These are phyloP conservation scores for Gymnosoma rotundatum DNA, from an alignment of 2,888 invertebrate species.

Conservation along the genomic window DNA sequence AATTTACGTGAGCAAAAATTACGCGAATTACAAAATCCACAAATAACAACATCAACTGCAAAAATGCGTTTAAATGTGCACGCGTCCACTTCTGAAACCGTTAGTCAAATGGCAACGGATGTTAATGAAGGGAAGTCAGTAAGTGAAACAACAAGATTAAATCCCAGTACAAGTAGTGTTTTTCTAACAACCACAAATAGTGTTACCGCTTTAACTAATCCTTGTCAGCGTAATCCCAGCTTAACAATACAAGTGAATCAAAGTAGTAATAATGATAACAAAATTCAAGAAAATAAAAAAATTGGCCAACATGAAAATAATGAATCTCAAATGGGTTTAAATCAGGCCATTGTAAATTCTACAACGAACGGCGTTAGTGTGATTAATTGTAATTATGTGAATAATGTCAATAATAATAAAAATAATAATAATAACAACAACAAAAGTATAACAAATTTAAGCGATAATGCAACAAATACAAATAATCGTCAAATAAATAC, in stretches of 20 bases:
- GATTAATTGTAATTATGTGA: constrained; percentile 79
- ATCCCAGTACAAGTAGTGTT: constrained; percentile 76
- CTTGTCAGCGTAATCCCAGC: constrained; percentile 79
- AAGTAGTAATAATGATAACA: constrained; percentile 73
- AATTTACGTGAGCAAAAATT: constrained; percentile 74
- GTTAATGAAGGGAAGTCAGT: constrained; percentile 66
- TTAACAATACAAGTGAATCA: constrained; percentile 82
- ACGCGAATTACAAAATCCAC: constrained; percentile 43
- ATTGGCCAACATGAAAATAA: constrained; percentile 38
- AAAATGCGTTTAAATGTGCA: constrained; percentile 81
- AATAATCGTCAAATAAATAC: not conserved
- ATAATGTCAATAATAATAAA: constrained; percentile 45
- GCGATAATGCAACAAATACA: constrained; percentile 71
- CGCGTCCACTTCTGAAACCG: constrained; percentile 67
- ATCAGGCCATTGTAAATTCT: constrained; percentile 75
- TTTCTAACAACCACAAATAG: constrained; percentile 75
- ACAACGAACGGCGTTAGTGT: constrained; percentile 79
- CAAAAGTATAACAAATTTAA: constrained; percentile 61
- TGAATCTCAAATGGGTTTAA: constrained; percentile 70
- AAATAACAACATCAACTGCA: constrained; percentile 29
- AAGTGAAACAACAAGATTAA: constrained; percentile 58
- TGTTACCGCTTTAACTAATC: constrained; percentile 69
- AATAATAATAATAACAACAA: constrained; percentile 69
- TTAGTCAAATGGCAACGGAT: constrained; percentile 60
- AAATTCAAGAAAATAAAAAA: constrained; percentile 55